phyloP scores from a whole-genome alignment of 2,888 invertebrate genomes.

The Azorinus chamasolen region DNA sequence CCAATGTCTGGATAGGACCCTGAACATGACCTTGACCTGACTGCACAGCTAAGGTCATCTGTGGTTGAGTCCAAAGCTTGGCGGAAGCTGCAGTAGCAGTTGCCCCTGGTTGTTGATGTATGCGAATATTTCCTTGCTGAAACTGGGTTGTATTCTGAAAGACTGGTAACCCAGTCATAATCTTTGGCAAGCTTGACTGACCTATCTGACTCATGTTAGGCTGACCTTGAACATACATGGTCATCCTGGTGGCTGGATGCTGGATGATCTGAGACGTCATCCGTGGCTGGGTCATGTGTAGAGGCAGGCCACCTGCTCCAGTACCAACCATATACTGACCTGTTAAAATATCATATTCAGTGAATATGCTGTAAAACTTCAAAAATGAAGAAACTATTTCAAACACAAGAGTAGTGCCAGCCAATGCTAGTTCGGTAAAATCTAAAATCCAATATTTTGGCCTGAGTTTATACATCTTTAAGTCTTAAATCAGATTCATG shows the following conservation, averaged over 20 bases:
- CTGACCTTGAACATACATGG: constrained; percentile 28
- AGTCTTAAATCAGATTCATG: not conserved
- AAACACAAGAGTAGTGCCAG: no score
- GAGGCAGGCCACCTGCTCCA: not conserved
- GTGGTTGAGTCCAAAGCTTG: not conserved
- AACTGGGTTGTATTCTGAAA: constrained; percentile 20
- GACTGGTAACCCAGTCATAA: constrained; percentile 27
- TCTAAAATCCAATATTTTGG: not conserved
- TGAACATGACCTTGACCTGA: constrained; percentile 5
- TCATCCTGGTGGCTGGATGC: constrained; percentile 12
- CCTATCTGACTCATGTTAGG: not conserved
- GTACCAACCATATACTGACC: constrained; percentile 18
- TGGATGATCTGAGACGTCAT: constrained; percentile 24
- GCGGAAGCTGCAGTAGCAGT: not conserved
- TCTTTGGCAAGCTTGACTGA: constrained; percentile 15
- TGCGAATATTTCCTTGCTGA: not conserved
- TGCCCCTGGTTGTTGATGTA: constrained; percentile 2
- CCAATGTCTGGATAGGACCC: no score
- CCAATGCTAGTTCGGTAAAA: not conserved
- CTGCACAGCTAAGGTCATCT: not conserved
- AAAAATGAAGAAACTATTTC: no score
- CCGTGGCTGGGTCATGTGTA: constrained; percentile 15
- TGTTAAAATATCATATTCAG: not conserved
- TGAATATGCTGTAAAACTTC: not conserved
- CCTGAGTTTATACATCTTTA: not conserved